Percentiles rank a stretch among this genome's conserved stretches.
Evolutionary conservation across 2,113 vertebrate genomes (phyloP).

Genomic region (Sylvietta virens): DNA sequence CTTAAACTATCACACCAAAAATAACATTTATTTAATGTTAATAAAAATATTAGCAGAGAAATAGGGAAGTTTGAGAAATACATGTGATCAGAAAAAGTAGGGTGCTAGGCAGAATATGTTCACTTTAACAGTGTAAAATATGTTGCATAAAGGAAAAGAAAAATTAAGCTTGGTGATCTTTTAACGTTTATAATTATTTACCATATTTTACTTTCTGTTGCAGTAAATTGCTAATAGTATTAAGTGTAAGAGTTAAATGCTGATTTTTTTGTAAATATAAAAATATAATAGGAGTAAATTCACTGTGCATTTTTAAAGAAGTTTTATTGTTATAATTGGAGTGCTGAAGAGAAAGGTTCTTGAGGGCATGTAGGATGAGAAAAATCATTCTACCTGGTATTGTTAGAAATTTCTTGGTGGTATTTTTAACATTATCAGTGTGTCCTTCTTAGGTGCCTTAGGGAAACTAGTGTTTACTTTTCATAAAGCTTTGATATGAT

Average conservation of each 20-base stretch:
- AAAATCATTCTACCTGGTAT: background rate
- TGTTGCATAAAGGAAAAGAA: background rate
- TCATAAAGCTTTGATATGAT: slow-evolving; percentile 30
- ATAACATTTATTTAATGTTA: background rate
- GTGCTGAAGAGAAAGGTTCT: background rate
- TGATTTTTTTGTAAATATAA: background rate
- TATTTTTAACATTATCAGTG: slow-evolving; percentile 34
- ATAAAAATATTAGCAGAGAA: background rate
- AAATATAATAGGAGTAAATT: background rate
- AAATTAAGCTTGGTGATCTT: background rate
- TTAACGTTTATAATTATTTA: background rate
- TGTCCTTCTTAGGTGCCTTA: background rate
- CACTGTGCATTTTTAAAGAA: background rate
- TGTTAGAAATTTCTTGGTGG: slow-evolving; percentile 31
- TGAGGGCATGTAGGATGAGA: background rate
- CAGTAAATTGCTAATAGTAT: background rate
- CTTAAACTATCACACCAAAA: background rate
- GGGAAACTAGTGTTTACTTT: slow-evolving; percentile 46
- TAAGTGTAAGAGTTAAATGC: background rate
- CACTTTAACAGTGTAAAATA: background rate
- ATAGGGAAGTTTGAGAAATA: background rate
- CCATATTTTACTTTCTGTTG: background rate
- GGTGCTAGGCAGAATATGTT: background rate
- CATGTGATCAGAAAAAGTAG: background rate
- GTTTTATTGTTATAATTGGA: background rate